Percentiles rank a stretch among this genome's conserved stretches.
Conservation (phyloP, 2,113 vertebrate genomes). For the Dissostichus mawsoni region DNA sequence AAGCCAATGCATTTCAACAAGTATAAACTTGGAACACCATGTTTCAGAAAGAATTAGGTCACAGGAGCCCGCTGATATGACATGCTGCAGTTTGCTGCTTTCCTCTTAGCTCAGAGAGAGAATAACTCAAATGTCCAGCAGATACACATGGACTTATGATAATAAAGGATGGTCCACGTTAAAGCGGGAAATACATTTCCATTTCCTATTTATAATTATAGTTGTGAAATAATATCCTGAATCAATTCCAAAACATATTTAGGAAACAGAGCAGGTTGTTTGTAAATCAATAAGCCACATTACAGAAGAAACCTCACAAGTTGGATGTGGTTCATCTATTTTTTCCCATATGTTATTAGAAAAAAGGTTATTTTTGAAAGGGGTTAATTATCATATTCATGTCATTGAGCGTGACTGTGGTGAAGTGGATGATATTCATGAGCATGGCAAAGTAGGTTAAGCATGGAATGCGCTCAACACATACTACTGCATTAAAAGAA, state of each 20-base stretch:
- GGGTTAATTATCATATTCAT: background rate
- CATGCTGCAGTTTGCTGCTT: conserved; percentile 3
- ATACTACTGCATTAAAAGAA: conserved; percentile 27
- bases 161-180: background rate
- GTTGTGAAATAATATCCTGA: background rate
- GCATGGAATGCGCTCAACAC: conserved; percentile 6
- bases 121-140: background rate
- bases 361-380: background rate
- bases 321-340: background rate
- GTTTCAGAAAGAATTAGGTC: conserved; percentile 29
- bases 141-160: background rate
- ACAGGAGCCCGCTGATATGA: background rate
- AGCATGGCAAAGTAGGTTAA: conserved; percentile 33
- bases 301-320: background rate
- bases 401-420: background rate
- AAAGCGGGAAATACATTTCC: background rate
- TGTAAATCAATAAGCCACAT: background rate
- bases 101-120: background rate
- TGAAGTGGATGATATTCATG: conserved; percentile 28
- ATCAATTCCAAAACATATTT: background rate
- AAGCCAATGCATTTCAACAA: background rate
- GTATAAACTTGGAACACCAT: conserved; percentile 4
- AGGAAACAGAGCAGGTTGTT: background rate
- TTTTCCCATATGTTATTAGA: background rate
- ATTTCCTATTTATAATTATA: background rate